Evolutionary conservation across 2,797 vertebrate genomes (phyloP).

Genomic region (Podarcis siculus): DNA sequence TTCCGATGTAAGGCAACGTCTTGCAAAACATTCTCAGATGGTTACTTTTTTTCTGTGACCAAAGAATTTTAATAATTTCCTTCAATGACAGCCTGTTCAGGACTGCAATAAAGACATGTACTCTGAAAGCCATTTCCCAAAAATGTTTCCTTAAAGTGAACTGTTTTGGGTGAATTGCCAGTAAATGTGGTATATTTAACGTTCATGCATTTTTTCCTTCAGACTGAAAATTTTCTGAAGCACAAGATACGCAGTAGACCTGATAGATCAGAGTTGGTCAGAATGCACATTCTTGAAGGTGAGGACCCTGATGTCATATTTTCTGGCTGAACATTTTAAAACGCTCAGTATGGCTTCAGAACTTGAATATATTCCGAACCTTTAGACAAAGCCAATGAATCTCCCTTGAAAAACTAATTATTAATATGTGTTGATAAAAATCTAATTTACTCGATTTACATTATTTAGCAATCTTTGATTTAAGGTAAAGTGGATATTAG

Average conservation of each 20-base stretch:
- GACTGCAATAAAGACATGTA: background rate
- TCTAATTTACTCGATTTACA: background rate
- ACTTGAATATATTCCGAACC: background rate
- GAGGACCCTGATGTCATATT: conserved; percentile 29
- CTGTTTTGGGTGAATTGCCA: background rate
- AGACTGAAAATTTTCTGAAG: conserved; percentile 97
- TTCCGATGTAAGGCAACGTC: background rate
- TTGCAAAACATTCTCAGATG: background rate
- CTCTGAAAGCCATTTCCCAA: background rate
- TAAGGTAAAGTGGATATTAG: background rate
- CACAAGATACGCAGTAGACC: conserved; percentile 96
- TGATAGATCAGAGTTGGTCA: conserved; percentile 91
- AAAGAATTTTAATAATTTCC: background rate
- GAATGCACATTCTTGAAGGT: conserved; percentile 98
- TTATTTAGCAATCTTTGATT: background rate
- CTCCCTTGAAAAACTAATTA: background rate
- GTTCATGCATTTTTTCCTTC: conserved; percentile 20
- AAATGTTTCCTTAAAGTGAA: background rate
- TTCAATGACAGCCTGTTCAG: background rate
- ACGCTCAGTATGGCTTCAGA: background rate
- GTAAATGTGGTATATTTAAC: background rate
- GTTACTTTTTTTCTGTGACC: background rate
- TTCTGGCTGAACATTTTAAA: background rate
- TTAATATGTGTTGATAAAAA: background rate
- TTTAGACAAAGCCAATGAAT: background rate